Conservation (phyloP, 2,888 invertebrate species). For the Polyommatus iphigenia region DNA sequence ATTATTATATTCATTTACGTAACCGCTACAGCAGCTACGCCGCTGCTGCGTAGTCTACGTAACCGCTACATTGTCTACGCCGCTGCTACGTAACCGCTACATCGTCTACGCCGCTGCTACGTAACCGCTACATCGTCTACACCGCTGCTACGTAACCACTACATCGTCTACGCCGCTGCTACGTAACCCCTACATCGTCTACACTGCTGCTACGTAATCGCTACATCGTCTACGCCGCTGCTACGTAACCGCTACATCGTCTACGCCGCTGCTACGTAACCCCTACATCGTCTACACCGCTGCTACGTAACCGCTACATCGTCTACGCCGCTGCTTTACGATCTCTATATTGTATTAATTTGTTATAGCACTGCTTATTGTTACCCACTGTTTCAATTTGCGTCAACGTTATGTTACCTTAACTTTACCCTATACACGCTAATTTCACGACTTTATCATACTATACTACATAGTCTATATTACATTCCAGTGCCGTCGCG, state of each 20-base stretch:
- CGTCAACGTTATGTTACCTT: background rate
- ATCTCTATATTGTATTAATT: background rate
- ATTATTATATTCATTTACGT: background rate
- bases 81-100: too few species aligned
- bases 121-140: too few species aligned
- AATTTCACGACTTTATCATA: background rate
- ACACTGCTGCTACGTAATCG: background rate
- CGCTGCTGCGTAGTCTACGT: background rate
- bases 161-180: too few species aligned
- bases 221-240: too few species aligned
- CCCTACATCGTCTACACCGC: background rate
- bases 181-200: background rate
- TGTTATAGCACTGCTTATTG: too few species aligned
- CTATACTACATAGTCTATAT: background rate
- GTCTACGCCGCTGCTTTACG: background rate
- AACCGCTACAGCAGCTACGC: too few species aligned
- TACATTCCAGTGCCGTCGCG: slow-evolving; percentile 82
- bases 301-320: background rate
- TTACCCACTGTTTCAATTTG: too few species aligned
- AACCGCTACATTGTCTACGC: background rate
- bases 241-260: too few species aligned
- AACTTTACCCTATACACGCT: background rate
- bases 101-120: background rate
- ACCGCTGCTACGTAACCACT: background rate
- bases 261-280: background rate